phyloP scores from a whole-genome alignment of 2,888 invertebrate species.

The Platerodrilus igneus region DNA sequence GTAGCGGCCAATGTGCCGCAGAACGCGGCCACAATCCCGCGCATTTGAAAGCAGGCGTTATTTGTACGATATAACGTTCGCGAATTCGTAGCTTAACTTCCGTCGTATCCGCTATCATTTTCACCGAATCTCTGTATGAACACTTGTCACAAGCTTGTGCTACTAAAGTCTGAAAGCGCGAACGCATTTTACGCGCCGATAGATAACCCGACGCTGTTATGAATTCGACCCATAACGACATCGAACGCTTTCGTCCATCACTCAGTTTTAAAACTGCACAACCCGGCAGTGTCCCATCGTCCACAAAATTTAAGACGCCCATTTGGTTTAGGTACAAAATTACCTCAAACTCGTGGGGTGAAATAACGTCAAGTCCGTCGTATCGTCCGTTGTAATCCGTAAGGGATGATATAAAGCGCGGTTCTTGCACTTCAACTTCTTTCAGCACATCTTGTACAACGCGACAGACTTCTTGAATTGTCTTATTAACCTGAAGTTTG shows the following conservation, averaged over 20 bases:
- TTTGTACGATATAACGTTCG: slow-evolving; percentile 87
- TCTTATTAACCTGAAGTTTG: slow-evolving; percentile 80
- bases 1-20: slow-evolving; percentile 90
- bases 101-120: slow-evolving; percentile 90
- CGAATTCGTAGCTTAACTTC: slow-evolving; percentile 86
- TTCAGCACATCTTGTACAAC: slow-evolving; percentile 92
- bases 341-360: slow-evolving; percentile 91
- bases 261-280: slow-evolving; percentile 91
- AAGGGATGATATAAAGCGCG: slow-evolving; percentile 85
- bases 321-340: slow-evolving; percentile 94
- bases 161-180: slow-evolving; percentile 85
- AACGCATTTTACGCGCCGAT: slow-evolving; percentile 89
- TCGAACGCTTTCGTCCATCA: slow-evolving; percentile 92
- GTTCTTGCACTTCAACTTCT: slow-evolving; percentile 93
- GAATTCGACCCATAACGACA: slow-evolving; percentile 97
- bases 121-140: slow-evolving; percentile 85
- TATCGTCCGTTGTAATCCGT: slow-evolving; percentile 85
- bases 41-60: slow-evolving; percentile 92
- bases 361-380: slow-evolving; percentile 90
- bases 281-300: slow-evolving; percentile 90
- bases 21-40: slow-evolving; percentile 92
- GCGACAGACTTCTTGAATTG: slow-evolving; percentile 84
- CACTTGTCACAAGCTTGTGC: slow-evolving; percentile 91
- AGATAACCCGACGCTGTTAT: slow-evolving; percentile 94
- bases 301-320: slow-evolving; percentile 96